Percentiles rank a stretch among this genome's conserved stretches.
These are phyloP conservation scores for Andricus grossulariae DNA, from an alignment of 1,140 invertebrate genomes.

Conservation along the genomic window DNA sequence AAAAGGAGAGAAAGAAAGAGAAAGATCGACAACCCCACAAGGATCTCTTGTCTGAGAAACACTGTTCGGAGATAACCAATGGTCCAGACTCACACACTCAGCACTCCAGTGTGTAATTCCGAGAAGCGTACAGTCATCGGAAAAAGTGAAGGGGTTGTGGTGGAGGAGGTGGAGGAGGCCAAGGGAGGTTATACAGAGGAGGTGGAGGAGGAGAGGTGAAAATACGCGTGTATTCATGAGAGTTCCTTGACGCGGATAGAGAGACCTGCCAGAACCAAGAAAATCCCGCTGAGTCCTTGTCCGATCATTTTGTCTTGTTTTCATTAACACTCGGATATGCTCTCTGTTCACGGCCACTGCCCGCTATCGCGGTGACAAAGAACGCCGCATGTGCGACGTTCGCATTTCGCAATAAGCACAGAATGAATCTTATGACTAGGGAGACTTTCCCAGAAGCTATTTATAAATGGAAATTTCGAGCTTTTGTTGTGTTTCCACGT, in stretches of 20 bases:
- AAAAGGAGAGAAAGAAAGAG: conserved; percentile 13
- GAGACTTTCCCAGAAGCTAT: neutral
- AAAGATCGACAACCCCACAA: conserved; percentile 2
- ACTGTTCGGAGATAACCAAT: conserved; percentile 61
- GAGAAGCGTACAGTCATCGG: conserved; percentile 71
- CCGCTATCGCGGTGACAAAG: conserved; percentile 27
- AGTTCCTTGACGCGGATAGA: conserved; percentile 60
- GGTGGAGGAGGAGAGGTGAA: conserved; percentile 46
- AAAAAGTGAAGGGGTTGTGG: conserved; percentile 61
- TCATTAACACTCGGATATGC: conserved; percentile 12
- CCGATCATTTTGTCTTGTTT: conserved; percentile 26
- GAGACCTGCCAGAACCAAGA: conserved; percentile 51
- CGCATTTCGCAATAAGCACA: conserved; percentile 16
- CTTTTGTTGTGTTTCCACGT: neutral
- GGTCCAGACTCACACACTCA: conserved; percentile 52
- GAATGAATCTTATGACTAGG: conserved; percentile 9
- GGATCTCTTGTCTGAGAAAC: conserved; percentile 52
- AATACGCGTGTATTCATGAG: conserved; percentile 59
- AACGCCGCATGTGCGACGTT: conserved; percentile 7
- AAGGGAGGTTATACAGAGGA: conserved; percentile 29
- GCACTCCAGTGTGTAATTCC: conserved; percentile 63
- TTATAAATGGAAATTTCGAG: conserved; percentile 9
- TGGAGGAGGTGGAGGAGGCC: conserved; percentile 33
- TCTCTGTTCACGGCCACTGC: neutral
- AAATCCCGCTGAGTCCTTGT: conserved; percentile 30